phyloP scores from a whole-genome alignment of 2,113 vertebrate species.

The Pedionomus torquatus region DNA sequence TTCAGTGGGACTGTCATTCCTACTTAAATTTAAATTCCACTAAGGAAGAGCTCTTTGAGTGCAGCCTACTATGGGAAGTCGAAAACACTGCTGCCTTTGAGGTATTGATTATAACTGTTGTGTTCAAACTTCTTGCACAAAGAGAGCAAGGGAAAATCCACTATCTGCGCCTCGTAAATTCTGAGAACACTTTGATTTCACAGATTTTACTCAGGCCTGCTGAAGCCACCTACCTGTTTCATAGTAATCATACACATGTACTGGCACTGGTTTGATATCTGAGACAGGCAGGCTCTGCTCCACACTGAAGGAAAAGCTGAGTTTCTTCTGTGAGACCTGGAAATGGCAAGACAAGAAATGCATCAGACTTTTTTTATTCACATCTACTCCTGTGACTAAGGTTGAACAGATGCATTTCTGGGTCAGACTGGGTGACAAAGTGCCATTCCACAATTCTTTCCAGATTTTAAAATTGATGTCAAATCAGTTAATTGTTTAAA shows the following conservation, averaged over 20 bases:
- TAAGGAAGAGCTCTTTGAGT: neutral
- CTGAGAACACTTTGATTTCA: neutral
- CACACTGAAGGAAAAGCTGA: constrained; percentile 63
- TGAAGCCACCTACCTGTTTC: constrained; percentile 75
- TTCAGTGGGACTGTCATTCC: neutral
- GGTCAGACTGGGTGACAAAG: neutral
- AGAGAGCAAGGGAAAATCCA: neutral
- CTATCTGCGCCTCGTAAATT: neutral
- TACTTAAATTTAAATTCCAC: neutral
- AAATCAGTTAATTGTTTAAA: neutral
- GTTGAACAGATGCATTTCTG: neutral
- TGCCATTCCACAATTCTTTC: neutral
- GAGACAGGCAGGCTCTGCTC: constrained; percentile 72
- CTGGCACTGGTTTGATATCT: constrained; percentile 78
- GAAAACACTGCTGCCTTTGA: neutral
- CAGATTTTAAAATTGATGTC: neutral
- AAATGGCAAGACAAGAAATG: neutral
- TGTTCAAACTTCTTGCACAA: neutral
- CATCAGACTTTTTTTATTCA: neutral
- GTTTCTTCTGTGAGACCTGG: constrained; percentile 35
- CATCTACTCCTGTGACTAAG: neutral
- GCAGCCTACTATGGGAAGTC: neutral
- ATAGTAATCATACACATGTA: constrained; percentile 85
- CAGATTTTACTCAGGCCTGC: neutral
- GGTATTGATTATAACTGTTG: neutral